Percentiles rank a stretch among this genome's conserved stretches.
Conservation (phyloP, 2,113 vertebrate species). For the Oncorhynchus clarkii region DNA sequence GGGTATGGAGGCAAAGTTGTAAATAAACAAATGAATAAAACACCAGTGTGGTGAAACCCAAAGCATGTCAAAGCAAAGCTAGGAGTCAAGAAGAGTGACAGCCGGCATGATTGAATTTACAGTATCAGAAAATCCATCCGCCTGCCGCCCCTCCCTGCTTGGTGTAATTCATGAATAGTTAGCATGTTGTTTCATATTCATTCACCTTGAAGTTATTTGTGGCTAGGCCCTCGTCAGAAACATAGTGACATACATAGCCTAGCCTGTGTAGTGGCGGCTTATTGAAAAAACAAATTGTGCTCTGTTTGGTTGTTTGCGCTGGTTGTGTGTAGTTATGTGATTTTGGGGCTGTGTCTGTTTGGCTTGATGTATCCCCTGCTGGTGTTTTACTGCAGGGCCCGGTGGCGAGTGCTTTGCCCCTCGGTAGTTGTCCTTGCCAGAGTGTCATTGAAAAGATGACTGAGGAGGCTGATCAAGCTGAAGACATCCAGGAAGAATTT, state of each 20-base stretch:
- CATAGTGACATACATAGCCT: slow-evolving; percentile 52
- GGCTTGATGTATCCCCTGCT: slow-evolving; percentile 67
- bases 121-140: slow-evolving; percentile 59
- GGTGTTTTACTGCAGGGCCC: slow-evolving; percentile 67
- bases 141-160: slow-evolving; percentile 12
- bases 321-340: slow-evolving; percentile 56
- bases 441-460: slow-evolving; percentile 73
- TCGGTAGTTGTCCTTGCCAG: slow-evolving; percentile 75
- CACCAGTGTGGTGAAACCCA: slow-evolving; percentile 35
- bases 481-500: slow-evolving; percentile 72
- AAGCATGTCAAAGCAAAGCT: slow-evolving; percentile 42
- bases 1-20: slow-evolving; percentile 26
- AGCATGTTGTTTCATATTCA: slow-evolving; percentile 72
- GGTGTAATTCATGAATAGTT: slow-evolving; percentile 65
- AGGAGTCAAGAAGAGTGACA: slow-evolving; percentile 67
- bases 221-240: slow-evolving; percentile 58
- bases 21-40: slow-evolving; percentile 42
- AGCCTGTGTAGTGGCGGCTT: slow-evolving; percentile 28
- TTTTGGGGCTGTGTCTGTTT: slow-evolving; percentile 51
- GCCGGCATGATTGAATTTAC: slow-evolving; percentile 68
- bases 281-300: slow-evolving; percentile 54
- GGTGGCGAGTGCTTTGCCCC: slow-evolving; percentile 60
- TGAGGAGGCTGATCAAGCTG: slow-evolving; percentile 74
- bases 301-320: neutral
- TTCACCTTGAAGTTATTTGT: slow-evolving; percentile 69